A percentile compares a stretch with the other conserved stretches of the same genome.
These are phyloP conservation scores for Phylloscopus trochilus DNA, from an alignment of 2,113 vertebrate genomes.

Conservation along the genomic window DNA sequence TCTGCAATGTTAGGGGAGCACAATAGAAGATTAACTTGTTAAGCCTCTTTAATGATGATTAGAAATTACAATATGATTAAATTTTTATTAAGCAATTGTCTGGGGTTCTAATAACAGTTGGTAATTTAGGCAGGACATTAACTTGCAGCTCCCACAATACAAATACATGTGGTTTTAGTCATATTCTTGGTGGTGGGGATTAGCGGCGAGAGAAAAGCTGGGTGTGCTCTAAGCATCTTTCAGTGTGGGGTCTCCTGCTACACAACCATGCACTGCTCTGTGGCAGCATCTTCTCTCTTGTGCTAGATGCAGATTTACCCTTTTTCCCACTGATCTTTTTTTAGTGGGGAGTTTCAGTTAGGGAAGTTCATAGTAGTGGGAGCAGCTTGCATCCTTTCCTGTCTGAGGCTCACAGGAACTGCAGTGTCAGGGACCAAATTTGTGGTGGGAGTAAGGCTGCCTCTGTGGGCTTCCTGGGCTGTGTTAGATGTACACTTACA, in stretches of 20 bases:
- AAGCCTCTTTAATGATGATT: conserved; percentile 60
- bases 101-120: conserved; percentile 58
- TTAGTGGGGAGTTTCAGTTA: neutral
- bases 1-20: neutral
- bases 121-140: conserved; percentile 59
- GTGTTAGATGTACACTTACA: neutral
- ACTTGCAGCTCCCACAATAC: conserved; percentile 30
- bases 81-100: conserved; percentile 69
- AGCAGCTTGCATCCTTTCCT: neutral
- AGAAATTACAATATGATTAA: conserved; percentile 67
- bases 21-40: conserved; percentile 60
- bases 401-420: fast-evolving
- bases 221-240: neutral
- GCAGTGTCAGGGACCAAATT: fast-evolving
- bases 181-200: neutral
- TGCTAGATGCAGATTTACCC: neutral
- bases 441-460: neutral
- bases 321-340: neutral
- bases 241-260: neutral
- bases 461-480: neutral
- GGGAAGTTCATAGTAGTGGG: neutral
- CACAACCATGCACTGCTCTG: neutral
- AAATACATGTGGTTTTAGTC: conserved; percentile 37
- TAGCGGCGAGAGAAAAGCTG: neutral
- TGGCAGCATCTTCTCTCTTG: neutral